phyloP scores from a whole-genome alignment of 2,113 vertebrate species.

The Ifrita kowaldi region DNA sequence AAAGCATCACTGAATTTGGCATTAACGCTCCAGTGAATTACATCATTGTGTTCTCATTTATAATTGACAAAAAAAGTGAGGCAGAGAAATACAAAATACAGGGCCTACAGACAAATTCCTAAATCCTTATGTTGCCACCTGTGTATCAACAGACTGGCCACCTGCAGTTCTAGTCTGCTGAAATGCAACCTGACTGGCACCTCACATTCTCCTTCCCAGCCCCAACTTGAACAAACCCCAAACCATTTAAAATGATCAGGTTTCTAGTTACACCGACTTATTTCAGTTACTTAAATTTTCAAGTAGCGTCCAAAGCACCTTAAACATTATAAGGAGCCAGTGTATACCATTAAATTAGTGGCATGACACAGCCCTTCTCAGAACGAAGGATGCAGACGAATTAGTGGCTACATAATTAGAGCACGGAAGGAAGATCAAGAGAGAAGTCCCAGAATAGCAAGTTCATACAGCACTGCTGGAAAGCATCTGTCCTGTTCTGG shows the following conservation, averaged over 20 bases:
- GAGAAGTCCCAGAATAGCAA: conserved; percentile 20
- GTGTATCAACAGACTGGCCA: background rate
- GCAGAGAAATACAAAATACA: background rate
- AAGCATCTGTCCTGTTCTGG: conserved; percentile 9
- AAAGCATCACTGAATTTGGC: background rate
- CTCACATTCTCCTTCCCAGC: background rate
- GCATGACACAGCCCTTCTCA: background rate
- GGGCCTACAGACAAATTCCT: background rate
- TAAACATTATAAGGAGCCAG: background rate
- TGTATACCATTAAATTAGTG: background rate
- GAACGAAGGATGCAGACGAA: background rate
- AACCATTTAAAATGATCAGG: background rate
- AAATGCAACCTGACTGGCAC: background rate
- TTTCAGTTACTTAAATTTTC: background rate
- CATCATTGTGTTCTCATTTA: background rate
- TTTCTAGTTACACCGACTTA: background rate
- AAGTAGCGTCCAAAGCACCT: background rate
- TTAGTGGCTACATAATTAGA: background rate
- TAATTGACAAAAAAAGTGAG: background rate
- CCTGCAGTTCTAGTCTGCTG: background rate
- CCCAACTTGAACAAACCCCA: background rate
- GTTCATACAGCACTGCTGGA: background rate
- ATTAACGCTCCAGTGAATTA: background rate
- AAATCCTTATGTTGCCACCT: background rate
- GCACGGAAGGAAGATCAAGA: background rate